A percentile compares a stretch with the other conserved stretches of the same genome.
Evolutionary conservation across 2,797 vertebrate genomes (phyloP).

Genomic region (Malurus splendens): DNA sequence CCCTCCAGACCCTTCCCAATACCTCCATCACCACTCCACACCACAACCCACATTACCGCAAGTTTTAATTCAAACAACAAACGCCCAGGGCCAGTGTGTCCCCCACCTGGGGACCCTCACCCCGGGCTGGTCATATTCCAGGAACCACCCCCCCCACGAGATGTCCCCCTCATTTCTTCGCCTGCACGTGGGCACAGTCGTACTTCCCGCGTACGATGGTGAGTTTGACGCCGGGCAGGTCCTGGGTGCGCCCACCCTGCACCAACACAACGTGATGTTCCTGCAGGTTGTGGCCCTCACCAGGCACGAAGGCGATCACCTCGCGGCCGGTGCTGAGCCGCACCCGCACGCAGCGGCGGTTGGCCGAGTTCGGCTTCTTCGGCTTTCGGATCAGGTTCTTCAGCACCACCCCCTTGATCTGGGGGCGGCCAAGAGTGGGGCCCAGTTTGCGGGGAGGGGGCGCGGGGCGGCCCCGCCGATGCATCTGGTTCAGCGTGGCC

Average conservation of each 20-base stretch:
- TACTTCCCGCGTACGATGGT: constrained; percentile 86
- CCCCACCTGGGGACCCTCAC: no score
- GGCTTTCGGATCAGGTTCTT: constrained; percentile 89
- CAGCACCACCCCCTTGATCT: constrained; percentile 85
- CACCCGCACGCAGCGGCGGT: constrained; percentile 87
- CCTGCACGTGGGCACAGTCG: constrained; percentile 89
- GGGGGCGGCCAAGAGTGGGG: constrained; percentile 76
- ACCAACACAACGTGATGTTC: constrained; percentile 90
- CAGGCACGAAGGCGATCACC: constrained; percentile 83
- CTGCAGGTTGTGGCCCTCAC: constrained; percentile 92
- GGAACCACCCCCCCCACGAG: no score
- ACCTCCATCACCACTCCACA: no score
- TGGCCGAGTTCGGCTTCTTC: constrained; percentile 95
- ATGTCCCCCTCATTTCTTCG: constrained; percentile 51
- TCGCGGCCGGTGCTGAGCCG: constrained; percentile 86
- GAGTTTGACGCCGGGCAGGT: constrained; percentile 89
- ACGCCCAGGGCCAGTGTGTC: no score
- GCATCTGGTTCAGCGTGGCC: constrained; percentile 93
- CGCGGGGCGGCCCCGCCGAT: constrained; percentile 75
- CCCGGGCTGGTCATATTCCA: no score
- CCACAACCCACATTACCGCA: background rate
- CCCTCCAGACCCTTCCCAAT: no score
- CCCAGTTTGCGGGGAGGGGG: background rate
- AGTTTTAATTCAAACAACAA: background rate
- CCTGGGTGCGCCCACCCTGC: constrained; percentile 87